A percentile compares a stretch with the other conserved stretches of the same genome.
Conservation (phyloP, 2,113 vertebrate genomes). For the Mobula hypostoma region DNA sequence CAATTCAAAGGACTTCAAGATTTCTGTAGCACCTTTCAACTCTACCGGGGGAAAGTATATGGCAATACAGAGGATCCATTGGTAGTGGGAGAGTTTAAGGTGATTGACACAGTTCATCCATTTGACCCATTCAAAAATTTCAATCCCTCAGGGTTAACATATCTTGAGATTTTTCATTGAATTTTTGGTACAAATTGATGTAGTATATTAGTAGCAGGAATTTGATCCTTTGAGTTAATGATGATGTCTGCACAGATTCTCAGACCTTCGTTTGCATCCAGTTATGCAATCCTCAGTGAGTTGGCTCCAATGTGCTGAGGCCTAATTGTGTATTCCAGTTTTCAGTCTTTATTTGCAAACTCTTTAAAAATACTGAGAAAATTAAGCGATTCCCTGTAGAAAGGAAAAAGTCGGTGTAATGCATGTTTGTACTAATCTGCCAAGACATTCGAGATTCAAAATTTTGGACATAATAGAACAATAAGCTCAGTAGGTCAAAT, state of each 20-base stretch:
- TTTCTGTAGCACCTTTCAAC: slow-evolving; percentile 60
- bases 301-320: too few species aligned
- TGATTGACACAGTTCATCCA: not conserved
- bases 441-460: not conserved
- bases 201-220: too few species aligned
- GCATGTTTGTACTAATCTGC: too few species aligned
- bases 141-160: not conserved
- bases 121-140: not conserved
- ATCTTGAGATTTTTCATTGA: not conserved
- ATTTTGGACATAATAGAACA: not conserved
- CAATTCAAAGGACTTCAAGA: slow-evolving; percentile 59
- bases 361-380: too few species aligned
- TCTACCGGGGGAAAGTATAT: slow-evolving; percentile 43
- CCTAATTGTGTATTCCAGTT: too few species aligned
- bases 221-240: too few species aligned
- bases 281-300: too few species aligned
- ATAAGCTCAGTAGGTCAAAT: not conserved
- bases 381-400: too few species aligned
- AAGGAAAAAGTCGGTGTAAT: too few species aligned
- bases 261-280: too few species aligned
- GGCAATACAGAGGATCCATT: slow-evolving; percentile 32
- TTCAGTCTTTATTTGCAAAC: too few species aligned
- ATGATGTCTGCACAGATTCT: too few species aligned
- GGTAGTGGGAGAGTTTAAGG: slow-evolving; percentile 59
- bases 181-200: not conserved